Evolutionary conservation across 2,888 invertebrate species (phyloP).

Genomic region (Acanthosepion pharaonis): DNA sequence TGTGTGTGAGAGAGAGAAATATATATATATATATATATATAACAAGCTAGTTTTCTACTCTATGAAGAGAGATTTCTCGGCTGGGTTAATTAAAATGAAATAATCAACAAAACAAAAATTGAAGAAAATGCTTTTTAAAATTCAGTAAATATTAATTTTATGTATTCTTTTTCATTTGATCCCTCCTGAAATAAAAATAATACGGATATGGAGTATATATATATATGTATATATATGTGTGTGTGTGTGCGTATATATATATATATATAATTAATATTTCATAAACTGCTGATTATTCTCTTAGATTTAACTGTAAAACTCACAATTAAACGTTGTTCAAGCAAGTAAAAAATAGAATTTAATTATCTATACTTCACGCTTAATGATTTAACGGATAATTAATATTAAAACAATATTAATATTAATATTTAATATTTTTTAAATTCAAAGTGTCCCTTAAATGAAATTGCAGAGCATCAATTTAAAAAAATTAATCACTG

Average conservation of each 20-base stretch:
- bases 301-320: neutral
- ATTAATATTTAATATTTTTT: no score
- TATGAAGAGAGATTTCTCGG: neutral
- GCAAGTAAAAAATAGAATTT: neutral
- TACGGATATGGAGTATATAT: neutral
- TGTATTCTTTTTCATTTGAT: neutral
- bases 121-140: neutral
- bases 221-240: no score
- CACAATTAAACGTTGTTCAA: neutral
- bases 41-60: no score
- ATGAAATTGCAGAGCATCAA: neutral
- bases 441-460: no score
- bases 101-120: neutral
- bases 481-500: neutral
- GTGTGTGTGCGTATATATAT: no score
- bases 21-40: no score
- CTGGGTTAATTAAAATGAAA: neutral
- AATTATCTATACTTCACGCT: neutral
- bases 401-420: neutral
- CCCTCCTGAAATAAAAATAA: neutral
- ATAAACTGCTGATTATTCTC: neutral
- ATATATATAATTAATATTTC: neutral
- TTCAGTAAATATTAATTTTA: neutral
- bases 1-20: neutral
- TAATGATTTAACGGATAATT: neutral